Evolutionary conservation across 2,888 invertebrate genomes (phyloP).

Genomic region (Synanthedon vespiformis): DNA sequence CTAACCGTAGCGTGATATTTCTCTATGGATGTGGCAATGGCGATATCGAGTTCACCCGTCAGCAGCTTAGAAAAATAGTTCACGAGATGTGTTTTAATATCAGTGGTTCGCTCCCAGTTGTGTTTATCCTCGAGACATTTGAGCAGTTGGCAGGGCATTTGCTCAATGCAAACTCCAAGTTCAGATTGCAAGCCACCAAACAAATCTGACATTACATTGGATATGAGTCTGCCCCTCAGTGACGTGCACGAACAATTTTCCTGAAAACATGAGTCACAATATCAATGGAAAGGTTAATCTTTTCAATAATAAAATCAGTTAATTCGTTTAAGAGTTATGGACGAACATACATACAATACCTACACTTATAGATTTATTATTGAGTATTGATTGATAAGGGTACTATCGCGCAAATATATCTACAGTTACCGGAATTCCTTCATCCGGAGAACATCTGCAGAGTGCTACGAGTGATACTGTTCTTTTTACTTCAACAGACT

Average conservation of each 20-base stretch:
- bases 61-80: conserved; percentile 43
- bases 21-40: conserved; percentile 53
- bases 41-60: conserved; percentile 49
- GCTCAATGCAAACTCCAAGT: conserved; percentile 21
- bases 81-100: conserved; percentile 37
- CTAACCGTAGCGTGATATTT: conserved; percentile 51
- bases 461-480: conserved; percentile 51
- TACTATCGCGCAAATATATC: not conserved
- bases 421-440: conserved; percentile 26
- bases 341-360: too few relatives aligned
- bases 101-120: conserved; percentile 45
- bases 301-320: too few relatives aligned
- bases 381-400: too few relatives aligned
- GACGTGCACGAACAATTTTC: conserved; percentile 54
- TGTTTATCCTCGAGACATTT: conserved; percentile 57
- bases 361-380: too few relatives aligned
- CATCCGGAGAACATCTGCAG: conserved; percentile 42
- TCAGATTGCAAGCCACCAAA: conserved; percentile 49
- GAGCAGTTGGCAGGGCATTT: conserved; percentile 53
- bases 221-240: conserved; percentile 36
- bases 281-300: too few relatives aligned
- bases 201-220: conserved; percentile 37
- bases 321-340: too few relatives aligned
- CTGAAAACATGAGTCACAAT: conserved; percentile 18
- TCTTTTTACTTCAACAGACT: conserved; percentile 37